A percentile compares a stretch with the other conserved stretches of the same genome.
phyloP scores from a whole-genome alignment of 2,113 vertebrate species.

The Grus americana region DNA sequence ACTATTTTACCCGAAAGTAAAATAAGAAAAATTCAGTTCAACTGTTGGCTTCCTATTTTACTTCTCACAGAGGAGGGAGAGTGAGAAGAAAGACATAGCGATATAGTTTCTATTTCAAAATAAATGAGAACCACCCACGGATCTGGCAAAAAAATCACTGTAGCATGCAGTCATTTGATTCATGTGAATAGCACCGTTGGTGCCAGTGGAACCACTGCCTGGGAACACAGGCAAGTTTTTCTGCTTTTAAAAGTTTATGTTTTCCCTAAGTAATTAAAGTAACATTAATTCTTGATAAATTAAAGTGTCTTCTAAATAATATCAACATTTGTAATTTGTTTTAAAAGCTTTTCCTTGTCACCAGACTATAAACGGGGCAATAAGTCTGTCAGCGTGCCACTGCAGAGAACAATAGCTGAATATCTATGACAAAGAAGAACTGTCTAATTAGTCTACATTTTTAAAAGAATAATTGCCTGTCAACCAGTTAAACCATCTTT shows the following conservation, averaged over 20 bases:
- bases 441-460: slow-evolving; percentile 57
- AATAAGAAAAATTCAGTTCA: not conserved
- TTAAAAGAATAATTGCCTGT: slow-evolving; percentile 56
- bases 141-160: not conserved
- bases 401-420: slow-evolving; percentile 27
- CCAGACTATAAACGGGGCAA: not conserved
- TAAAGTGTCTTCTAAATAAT: slow-evolving; percentile 3
- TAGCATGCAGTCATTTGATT: not conserved
- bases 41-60: not conserved
- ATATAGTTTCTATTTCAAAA: not conserved
- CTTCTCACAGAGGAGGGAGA: not conserved
- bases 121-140: not conserved
- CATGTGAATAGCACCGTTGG: not conserved
- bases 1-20: not conserved
- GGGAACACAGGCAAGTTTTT: not conserved
- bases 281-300: not conserved
- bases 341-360: slow-evolving; percentile 1
- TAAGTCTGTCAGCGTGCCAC: not conserved
- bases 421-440: slow-evolving; percentile 45
- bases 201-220: not conserved
- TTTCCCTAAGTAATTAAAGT: slow-evolving; percentile 23
- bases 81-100: not conserved
- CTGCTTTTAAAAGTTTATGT: not conserved
- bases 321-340: slow-evolving; percentile 9
- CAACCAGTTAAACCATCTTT: slow-evolving; percentile 56